Evolutionary conservation across 2,888 invertebrate genomes (phyloP).

Genomic region (Drosophila tripunctata): DNA sequence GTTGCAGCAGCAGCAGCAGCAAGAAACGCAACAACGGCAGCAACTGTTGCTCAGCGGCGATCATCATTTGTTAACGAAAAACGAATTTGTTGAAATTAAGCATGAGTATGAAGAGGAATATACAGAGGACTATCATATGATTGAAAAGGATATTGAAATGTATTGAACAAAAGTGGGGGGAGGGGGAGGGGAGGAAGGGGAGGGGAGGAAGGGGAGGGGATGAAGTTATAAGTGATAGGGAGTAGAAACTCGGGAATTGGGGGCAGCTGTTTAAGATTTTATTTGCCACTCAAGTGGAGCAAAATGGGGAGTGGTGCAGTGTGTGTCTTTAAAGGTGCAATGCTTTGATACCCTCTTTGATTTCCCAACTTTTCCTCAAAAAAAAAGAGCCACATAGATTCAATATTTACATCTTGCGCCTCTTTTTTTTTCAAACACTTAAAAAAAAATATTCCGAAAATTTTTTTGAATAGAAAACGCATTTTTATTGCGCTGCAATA

Average conservation of each 20-base stretch:
- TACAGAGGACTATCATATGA: constrained; percentile 59
- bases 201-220: no score
- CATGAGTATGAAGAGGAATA: constrained; percentile 64
- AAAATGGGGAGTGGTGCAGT: no score
- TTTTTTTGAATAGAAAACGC: not conserved
- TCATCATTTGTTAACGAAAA: constrained; percentile 52
- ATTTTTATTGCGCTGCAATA: constrained; percentile 21
- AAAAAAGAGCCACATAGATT: constrained; percentile 4
- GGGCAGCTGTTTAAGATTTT: not conserved
- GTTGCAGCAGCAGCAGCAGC: constrained; percentile 16
- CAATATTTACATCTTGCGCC: constrained; percentile 5
- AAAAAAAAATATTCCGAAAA: not conserved
- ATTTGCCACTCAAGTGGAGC: no score
- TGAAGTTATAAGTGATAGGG: constrained; percentile 1
- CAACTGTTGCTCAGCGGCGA: constrained; percentile 41
- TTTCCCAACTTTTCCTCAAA: not conserved
- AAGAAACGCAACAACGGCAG: constrained; percentile 22
- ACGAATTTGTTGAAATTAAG: constrained; percentile 63
- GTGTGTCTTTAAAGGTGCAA: constrained; percentile 13
- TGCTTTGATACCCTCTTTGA: not conserved
- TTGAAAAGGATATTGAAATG: constrained; percentile 74
- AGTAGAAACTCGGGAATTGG: no score
- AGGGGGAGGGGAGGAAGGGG: not conserved
- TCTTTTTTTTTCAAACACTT: not conserved
- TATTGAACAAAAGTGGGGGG: constrained; percentile 41